A percentile compares a stretch with the other conserved stretches of the same genome.
phyloP scores from a whole-genome alignment of 2,797 vertebrate species.

The Danio kyathit region DNA sequence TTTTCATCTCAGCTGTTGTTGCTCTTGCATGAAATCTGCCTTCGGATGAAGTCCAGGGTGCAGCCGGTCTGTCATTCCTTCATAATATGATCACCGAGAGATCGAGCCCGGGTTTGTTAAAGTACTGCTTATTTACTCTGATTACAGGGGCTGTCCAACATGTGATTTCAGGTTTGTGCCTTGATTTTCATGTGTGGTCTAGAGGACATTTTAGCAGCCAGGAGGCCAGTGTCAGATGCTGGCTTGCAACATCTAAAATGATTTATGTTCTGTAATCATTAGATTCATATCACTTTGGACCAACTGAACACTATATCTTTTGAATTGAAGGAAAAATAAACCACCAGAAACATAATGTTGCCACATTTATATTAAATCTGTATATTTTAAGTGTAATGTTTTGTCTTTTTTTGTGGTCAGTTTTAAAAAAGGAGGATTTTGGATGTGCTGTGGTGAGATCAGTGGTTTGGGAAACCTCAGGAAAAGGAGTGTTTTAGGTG shows the following conservation, averaged over 20 bases:
- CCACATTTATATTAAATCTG: constrained; percentile 50
- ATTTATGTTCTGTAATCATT: not conserved
- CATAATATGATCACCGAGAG: constrained; percentile 8
- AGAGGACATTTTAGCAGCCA: not conserved
- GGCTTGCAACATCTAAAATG: not conserved
- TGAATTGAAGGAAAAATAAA: not conserved
- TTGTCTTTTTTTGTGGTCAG: not conserved
- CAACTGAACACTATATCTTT: not conserved
- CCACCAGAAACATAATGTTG: constrained; percentile 29
- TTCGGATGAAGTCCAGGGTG: constrained; percentile 29
- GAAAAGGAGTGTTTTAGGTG: constrained; percentile 32
- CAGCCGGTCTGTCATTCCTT: constrained; percentile 35
- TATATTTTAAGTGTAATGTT: not conserved
- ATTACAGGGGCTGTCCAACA: constrained; percentile 24
- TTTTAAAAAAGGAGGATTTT: not conserved
- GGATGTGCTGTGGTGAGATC: constrained; percentile 24
- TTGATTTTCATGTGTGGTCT: constrained; percentile 23
- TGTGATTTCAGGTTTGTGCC: constrained; percentile 34
- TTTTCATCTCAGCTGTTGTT: constrained; percentile 46
- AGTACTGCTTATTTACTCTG: constrained; percentile 19
- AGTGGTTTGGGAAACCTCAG: constrained; percentile 29
- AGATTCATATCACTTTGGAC: constrained; percentile 13
- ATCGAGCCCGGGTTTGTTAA: constrained; percentile 25
- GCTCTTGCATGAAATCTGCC: constrained; percentile 28
- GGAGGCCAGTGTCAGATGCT: not conserved